Conservation (phyloP, 2,113 vertebrate species). For the Microcebus tavaratra region DNA sequence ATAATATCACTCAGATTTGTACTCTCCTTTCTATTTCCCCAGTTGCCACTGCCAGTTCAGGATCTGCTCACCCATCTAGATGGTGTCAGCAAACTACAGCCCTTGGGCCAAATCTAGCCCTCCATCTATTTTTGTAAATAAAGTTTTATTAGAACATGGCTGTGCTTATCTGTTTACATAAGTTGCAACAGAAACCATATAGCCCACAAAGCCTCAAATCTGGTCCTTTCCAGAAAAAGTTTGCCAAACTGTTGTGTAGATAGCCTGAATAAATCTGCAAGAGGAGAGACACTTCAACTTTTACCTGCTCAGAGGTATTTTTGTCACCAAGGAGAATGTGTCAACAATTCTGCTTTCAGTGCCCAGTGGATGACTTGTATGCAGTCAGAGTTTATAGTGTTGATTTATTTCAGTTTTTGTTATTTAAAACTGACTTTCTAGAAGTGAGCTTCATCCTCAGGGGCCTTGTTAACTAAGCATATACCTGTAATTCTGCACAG, state of each 20-base stretch:
- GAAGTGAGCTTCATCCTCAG: conserved; percentile 17
- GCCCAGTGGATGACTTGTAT: neutral
- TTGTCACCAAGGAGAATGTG: neutral
- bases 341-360: conserved; percentile 24
- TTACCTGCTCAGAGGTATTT: neutral
- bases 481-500: conserved; percentile 21
- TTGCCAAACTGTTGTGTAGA: neutral
- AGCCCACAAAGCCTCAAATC: neutral
- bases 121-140: neutral
- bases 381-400: neutral
- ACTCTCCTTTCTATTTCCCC: neutral
- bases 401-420: conserved; percentile 38
- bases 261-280: conserved; percentile 5
- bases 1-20: neutral
- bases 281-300: neutral
- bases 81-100: neutral
- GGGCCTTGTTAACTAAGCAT: conserved; percentile 5
- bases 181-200: neutral
- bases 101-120: neutral
- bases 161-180: neutral
- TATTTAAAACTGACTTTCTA: conserved; percentile 56
- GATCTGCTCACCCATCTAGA: neutral
- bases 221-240: conserved; percentile 24
- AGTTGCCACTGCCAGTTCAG: neutral
- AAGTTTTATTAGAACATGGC: neutral